Conservation (phyloP, 2,113 vertebrate species). For the Felis chaus region DNA sequence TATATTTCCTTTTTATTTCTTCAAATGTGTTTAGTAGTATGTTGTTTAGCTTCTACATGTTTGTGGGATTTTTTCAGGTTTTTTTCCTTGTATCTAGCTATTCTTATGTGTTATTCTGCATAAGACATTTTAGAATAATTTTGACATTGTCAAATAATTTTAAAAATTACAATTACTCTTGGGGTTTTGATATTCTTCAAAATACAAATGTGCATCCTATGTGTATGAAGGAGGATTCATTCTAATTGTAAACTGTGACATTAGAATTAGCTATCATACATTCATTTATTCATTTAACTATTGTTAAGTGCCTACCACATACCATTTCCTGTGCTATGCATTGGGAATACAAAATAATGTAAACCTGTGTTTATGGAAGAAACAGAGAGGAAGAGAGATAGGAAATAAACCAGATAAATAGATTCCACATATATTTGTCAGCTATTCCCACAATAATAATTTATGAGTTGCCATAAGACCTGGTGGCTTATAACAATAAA, state of each 20-base stretch:
- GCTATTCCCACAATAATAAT: background rate
- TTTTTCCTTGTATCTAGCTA: background rate
- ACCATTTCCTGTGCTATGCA: background rate
- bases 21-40: background rate
- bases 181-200: background rate
- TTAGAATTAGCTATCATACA: background rate
- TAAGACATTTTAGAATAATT: background rate
- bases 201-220: background rate
- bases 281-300: background rate
- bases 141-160: background rate
- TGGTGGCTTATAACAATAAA: background rate
- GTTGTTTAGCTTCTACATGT: background rate
- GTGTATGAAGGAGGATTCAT: background rate
- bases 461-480: background rate
- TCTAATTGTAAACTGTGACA: background rate
- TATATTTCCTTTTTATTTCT: background rate
- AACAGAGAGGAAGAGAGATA: background rate
- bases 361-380: background rate
- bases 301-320: background rate
- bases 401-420: background rate
- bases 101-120: background rate
- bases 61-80: background rate
- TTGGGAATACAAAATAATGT: background rate
- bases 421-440: background rate
- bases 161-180: background rate